phyloP scores from a whole-genome alignment of 1,140 invertebrate species.

The Philotrypesis tridentata region DNA sequence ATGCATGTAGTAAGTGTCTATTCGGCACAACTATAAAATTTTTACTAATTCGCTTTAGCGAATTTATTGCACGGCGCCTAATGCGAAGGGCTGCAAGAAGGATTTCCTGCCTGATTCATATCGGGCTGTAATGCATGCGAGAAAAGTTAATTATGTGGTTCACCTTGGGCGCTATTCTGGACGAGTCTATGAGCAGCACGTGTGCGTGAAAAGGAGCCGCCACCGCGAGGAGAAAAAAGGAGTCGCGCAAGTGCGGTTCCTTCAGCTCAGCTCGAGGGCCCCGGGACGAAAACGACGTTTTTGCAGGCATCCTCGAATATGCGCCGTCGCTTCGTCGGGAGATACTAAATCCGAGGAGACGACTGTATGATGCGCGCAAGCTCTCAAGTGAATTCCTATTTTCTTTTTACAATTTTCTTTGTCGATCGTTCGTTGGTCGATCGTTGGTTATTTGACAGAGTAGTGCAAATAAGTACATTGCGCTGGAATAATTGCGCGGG shows the following conservation, averaged over 20 bases:
- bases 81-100: background rate
- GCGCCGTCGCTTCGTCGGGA: too few relatives aligned
- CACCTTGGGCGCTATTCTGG: background rate
- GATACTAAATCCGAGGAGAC: too few relatives aligned
- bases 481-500: background rate
- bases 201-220: background rate
- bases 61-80: background rate
- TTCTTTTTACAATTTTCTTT: background rate
- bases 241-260: background rate
- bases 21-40: too few relatives aligned
- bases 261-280: too few relatives aligned
- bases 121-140: background rate
- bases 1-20: too few relatives aligned
- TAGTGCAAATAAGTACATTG: background rate
- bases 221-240: background rate
- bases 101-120: slow-evolving; percentile 24
- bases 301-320: slow-evolving; percentile 8
- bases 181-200: background rate
- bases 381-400: background rate
- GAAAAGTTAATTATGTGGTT: background rate
- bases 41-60: too few relatives aligned
- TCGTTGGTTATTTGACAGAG: background rate
- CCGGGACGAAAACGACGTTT: background rate
- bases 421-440: background rate
- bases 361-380: background rate